Evolutionary conservation across 2,888 invertebrate species (phyloP), one percentile per base, ranked within the genome.

Genomic region (Acholoe squamosa): DNA sequence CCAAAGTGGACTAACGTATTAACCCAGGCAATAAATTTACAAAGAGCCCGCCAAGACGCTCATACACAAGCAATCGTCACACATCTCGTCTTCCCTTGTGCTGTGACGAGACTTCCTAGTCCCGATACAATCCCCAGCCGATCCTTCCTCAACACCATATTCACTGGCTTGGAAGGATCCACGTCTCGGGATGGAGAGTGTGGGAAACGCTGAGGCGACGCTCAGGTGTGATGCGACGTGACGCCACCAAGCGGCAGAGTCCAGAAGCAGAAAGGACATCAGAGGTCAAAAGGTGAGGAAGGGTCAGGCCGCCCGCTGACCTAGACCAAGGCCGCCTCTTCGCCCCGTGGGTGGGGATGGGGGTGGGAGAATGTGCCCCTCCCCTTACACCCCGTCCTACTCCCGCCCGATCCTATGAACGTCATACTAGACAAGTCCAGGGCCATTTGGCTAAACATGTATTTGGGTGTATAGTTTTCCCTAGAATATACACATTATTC

Each of bases 221-320:
- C 80, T 43, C 80, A 80, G 80, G 80, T 80, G 80, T 80, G 80
- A 80, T 43, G 80, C 80, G 34, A 33, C 34, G 43, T 80, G 80
- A 43, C 80, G 80, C 43, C 80, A 80, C 80, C 33, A n/a, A 3
- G 43, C 43, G 80, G 80, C 80, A 25, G 43, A 0, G 33, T 14
- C 19, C 19, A 43, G 80, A 80, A 80, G 34, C 33, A 80, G 80
- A 43, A 43, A 80, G 80, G 80, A 80, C 80, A 80, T 19, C 80
- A 43, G 34, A 43, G 80, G 80, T 80, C 80, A 80, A 43, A 80
- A 43, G 80, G 80, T 80, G 80, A 80, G 33, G n/a, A 25, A 80
- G 33, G 80, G 80, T 80, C 80, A 43, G 43, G 25, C 76, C 28
- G 76, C 76, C 76, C 19, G 28, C 28, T 76, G 76, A 76, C 76